Evolutionary conservation across 2,888 invertebrate species (phyloP), one percentile per base, ranked within the genome.

Genomic region (Periphyllus acericola): DNA sequence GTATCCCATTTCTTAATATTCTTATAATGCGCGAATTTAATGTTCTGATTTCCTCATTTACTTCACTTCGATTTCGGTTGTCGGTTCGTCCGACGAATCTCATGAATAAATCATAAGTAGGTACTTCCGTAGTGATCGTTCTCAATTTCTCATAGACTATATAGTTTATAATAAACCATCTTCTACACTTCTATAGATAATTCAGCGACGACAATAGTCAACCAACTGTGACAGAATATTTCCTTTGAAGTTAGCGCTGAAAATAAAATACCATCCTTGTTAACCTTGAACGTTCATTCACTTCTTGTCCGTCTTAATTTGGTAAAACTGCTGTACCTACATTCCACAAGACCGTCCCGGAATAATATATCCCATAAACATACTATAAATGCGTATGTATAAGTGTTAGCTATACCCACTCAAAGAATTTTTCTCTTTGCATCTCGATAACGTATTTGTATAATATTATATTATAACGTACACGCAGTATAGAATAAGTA

Each of bases 271-370:
- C 87, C 81, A 74, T 19, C 46, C 46, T 66, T 40, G 74, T 66
- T 55, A 81, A 81, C 87, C 87, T 87, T 87, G 87, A 87, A 87
- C 87, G 87, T 87, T 87, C 87, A 66, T 87, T 87, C 87, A 87
- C 87, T 87, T 79, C 84, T 72, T 87, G 81, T 80, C 21, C 60
- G 19, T 87, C 79, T 87, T 87, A 87, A 87, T 87, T 87, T 87
- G 80, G 87, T 87, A 87, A 66, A 81, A 87, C 87, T 87, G 72
- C 87, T 40, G 74, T 36, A 36, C 29, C 52, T 83, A 72, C 83
- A 71, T 71, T 82, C 71, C 46, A 60, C 60, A 21, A 25, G 34
- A 3, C 32, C 79, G 60, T 55, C 55, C 79, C 36, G 66, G 71
- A 29, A 60, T 60, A 60, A 25, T 29, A 29, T 71, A 71, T 29